Percentiles rank a stretch among this genome's conserved stretches.
These are phyloP conservation scores for Ophioderma brevispina DNA, from an alignment of 35 echinoderm and acorn worm genomes.

Conservation along the genomic window DNA sequence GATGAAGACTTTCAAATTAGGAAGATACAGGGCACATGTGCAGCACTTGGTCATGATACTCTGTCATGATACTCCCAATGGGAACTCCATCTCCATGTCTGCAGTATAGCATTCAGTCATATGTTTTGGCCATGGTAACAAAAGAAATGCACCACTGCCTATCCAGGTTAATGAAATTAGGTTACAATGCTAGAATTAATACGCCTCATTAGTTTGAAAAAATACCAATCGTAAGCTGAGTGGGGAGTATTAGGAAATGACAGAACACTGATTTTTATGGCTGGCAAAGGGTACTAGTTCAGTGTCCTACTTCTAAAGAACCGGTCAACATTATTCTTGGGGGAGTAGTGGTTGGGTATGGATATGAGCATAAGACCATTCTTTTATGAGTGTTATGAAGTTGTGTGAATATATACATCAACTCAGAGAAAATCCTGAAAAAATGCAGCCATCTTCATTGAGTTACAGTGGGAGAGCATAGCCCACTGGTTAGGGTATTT, in stretches of 20 bases:
- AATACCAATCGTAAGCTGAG: neutral
- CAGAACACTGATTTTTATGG: neutral
- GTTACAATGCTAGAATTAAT: neutral
- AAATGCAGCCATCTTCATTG: too few species aligned
- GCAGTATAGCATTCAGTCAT: neutral
- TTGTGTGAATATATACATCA: too few species aligned
- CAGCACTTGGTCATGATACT: too few species aligned
- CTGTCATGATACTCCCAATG: neutral
- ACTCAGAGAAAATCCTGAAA: too few species aligned
- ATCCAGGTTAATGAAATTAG: constrained; percentile 1
- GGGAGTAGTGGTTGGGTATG: too few species aligned
- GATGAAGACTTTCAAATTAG: too few species aligned
- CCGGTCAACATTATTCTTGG: too few species aligned
- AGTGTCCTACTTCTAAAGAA: neutral
- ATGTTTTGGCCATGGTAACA: neutral
- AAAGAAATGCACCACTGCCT: neutral
- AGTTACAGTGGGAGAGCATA: too few species aligned
- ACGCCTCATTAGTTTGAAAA: neutral
- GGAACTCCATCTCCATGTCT: neutral
- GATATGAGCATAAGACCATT: too few species aligned
- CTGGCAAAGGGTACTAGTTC: neutral
- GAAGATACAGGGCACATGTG: too few species aligned
- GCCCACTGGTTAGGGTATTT: too few species aligned
- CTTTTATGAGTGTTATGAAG: too few species aligned
- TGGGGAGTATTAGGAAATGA: neutral